Percentiles rank a stretch among this genome's conserved stretches.
Evolutionary conservation across 2,888 invertebrate genomes (phyloP).

Genomic region (Exocentrus adspersus): DNA sequence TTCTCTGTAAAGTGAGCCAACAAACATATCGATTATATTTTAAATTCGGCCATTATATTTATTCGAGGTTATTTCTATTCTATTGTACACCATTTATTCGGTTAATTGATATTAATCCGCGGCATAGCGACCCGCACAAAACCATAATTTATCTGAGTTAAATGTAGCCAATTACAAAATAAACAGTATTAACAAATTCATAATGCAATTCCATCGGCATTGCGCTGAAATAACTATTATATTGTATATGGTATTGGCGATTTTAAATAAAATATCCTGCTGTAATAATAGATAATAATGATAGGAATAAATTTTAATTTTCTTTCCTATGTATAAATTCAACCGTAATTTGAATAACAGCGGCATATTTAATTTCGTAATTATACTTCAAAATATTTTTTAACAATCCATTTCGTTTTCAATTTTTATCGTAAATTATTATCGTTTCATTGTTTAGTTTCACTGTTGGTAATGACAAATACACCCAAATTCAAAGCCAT

Average conservation of each 20-base stretch:
- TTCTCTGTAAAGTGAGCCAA: too few relatives aligned
- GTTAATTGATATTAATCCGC: constrained; percentile 35
- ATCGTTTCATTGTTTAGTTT: too few relatives aligned
- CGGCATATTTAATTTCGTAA: not conserved
- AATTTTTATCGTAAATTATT: not conserved
- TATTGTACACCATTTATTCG: constrained; percentile 30
- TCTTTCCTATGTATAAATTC: constrained; percentile 10
- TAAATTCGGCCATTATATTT: constrained; percentile 18
- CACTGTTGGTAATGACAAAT: too few relatives aligned
- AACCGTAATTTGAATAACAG: not conserved
- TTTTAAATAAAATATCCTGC: constrained; percentile 23
- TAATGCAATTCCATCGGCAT: constrained; percentile 29
- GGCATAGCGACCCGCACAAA: constrained; percentile 28
- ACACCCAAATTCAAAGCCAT: too few relatives aligned
- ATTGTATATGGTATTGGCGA: constrained; percentile 10
- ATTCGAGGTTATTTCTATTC: constrained; percentile 17
- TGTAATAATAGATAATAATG: not conserved
- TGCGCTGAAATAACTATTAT: constrained; percentile 31
- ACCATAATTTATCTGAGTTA: constrained; percentile 34
- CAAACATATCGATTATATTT: not conserved
- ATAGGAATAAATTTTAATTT: constrained; percentile 15
- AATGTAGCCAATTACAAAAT: constrained; percentile 34
- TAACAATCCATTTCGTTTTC: not conserved
- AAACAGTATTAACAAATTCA: constrained; percentile 33
- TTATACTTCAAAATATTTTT: not conserved